Evolutionary conservation across 2,888 invertebrate species (phyloP), one percentile per base, ranked within the genome.

Genomic region (Quadriops clusia): DNA sequence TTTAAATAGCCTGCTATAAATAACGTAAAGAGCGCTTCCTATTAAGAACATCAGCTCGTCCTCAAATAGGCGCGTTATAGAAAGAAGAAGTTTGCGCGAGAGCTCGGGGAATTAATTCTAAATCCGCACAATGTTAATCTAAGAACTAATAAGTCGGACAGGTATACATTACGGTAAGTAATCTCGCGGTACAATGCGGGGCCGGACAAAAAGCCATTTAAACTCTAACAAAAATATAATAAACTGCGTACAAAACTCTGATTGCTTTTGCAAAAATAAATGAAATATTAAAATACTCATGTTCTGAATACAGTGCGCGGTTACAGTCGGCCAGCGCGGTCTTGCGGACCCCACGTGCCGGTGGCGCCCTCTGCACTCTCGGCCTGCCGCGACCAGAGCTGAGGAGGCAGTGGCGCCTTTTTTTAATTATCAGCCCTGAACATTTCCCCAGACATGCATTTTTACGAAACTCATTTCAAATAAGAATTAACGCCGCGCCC

Each of bases 391-490:
- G 29, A 17, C 32, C 32, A 32, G 32, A 32, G 29, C 39, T 39
- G 38, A 41, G 40, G 39, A 40, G 37, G 38, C 33, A 36, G 35
- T 36, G 37, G 43, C 44, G 44, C 43, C 43, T 48, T 51, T 51
- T 49, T 54, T 52, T 54, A 54, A 55, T 54, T 54, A 53, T 51
- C 44, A 36, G 40, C 40, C 44, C 41, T 42, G 46, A 47, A 44
- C 45, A 49, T 51, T 50, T 53, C 53, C 51, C 53, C 35, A 50
- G 52, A 53, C 51, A 43, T 48, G 45, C 49, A 51, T 53, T 55
- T 55, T 51, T 52, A 43, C 48, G 42, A 45, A 53, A 50, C 53
- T 53, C 51, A 49, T 55, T 53, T 49, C 49, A 46, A 49, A 49
- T 53, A 53, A 53, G 51, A 53, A 53, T 51, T 54, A 53, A 45